Evolutionary conservation across 2,797 vertebrate species (phyloP).

Genomic region (Halcyon smyrnensis): DNA sequence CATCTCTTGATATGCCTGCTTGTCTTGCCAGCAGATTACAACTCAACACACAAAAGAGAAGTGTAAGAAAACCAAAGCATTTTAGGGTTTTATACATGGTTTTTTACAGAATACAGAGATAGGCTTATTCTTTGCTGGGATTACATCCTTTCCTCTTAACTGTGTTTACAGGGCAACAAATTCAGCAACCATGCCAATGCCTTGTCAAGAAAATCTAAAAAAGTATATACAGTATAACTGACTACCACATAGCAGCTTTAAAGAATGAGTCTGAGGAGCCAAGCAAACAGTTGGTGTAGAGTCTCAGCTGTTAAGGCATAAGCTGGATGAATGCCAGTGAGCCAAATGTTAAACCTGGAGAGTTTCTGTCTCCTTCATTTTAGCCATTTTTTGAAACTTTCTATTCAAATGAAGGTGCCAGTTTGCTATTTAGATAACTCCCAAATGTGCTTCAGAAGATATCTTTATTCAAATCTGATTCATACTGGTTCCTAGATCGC

Average conservation of each 20-base stretch:
- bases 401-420: background rate
- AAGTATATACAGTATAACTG: background rate
- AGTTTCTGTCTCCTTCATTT: background rate
- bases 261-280: conserved; percentile 22
- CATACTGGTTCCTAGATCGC: background rate
- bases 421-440: background rate
- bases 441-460: background rate
- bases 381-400: background rate
- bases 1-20: background rate
- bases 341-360: background rate
- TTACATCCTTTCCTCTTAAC: background rate
- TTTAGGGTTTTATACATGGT: background rate
- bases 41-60: background rate
- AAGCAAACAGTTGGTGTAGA: conserved; percentile 27
- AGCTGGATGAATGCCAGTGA: conserved; percentile 9
- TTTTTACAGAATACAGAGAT: conserved; percentile 4
- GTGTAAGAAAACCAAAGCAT: background rate
- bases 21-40: conserved; percentile 24
- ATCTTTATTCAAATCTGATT: background rate
- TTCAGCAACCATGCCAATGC: background rate
- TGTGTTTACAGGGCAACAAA: background rate
- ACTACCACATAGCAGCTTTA: background rate
- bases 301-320: conserved; percentile 43
- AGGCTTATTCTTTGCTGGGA: conserved; percentile 25
- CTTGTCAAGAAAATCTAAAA: conserved; percentile 11